Evolutionary conservation across 2,797 vertebrate species (phyloP), one percentile per base, ranked within the genome.

Genomic region (Phylloscopus collybita): DNA sequence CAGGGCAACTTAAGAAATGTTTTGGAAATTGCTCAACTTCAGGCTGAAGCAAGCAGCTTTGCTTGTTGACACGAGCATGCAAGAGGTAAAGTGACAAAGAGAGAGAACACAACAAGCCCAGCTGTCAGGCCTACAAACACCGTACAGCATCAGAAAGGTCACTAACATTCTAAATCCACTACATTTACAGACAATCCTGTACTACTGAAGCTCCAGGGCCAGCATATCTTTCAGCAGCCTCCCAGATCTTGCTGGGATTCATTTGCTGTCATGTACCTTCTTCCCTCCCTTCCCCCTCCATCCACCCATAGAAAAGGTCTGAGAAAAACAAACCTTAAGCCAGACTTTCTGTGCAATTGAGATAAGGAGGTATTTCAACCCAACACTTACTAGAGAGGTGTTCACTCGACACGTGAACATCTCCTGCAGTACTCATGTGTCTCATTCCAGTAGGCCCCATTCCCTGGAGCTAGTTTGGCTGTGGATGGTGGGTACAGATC

Each of bases 71-170:
- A 86, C 0, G 0, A 78, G 81, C 72, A 69, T 4, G 27, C 56
- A 95, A 74, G 83, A 87, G 64, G 74, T 92, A 30, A 95, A 90
- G 38, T 54, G 80, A 71, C 62, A 91, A 71, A 86, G 61, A 75
- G 51, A 47, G 76, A 49, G 66, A 50, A 57, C 36, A 53, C 45
- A 85, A 84, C 50, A 51, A 73, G 62, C 62, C 60, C 54, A 80
- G 75, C 83, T 87, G 92, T 61, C 88, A 91, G 72, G 67, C 73
- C 91, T 84, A 69, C 3, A 0, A 84, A 83, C 80, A 84, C 32
- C 2, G 21, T 47, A 62, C 60, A 76, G 45, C 64, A 90, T 91
- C 73, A 51, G 44, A 96, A 95, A 97, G 83, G 95, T 96, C 91
- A 95, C 42, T 9, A 79, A 88, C 40, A 59, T 59, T 86, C 64